Base-by-base conservation (phyloP, 30 jellyfish, hydroid and myxozoan species). In the Morbakka virulenta region DNA sequence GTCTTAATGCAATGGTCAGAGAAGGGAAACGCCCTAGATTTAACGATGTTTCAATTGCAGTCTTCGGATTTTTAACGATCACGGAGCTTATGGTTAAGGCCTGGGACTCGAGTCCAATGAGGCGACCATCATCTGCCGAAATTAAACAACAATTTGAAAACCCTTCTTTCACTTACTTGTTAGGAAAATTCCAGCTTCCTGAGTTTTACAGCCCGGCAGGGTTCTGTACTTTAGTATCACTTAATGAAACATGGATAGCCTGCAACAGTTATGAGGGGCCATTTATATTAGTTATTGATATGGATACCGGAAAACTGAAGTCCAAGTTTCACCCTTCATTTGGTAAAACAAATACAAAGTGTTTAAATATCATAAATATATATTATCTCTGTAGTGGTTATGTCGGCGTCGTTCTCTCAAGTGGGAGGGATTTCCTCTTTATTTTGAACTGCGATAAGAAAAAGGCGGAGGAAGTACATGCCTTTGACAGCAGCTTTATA, bases 231-330 rank as follows among this genome's bases (percentile, higher is more conserved):
- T 51, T 92, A 28, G 70, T 22, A 4, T 36, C 24, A 25, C 28
- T 64, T 6, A 52, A 51, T 23, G 95, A 85, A 74, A 30, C 86
- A 14, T 92, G 98, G 98, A 32, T 81, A 2, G 33, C 85, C 23
- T 92, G 98, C 35, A 95, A 92, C 50, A 87, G 81, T 47, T 69
- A 63, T 22, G 28, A 81, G 14, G 97, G 97, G 2, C 85, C 95
- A 1, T 82, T 81, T 30, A 50, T 89, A 13, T 32, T 76, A 11
- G 72, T 89, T 34, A 41, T 89, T 64, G 85, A 82, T 63, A 50
- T 83, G 74, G 51, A 26, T 49, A 82, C 80, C 17, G 36, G 82
- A 22, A 36, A 35, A 2, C 47, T 74, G 50, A 69, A 81, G 63
- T 27, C 23, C 4, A 17, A 25, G 28, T 64, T 64, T 33, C 47